phyloP scores from a whole-genome alignment of 2,888 invertebrate genomes.

The Cyaniris semiargus region DNA sequence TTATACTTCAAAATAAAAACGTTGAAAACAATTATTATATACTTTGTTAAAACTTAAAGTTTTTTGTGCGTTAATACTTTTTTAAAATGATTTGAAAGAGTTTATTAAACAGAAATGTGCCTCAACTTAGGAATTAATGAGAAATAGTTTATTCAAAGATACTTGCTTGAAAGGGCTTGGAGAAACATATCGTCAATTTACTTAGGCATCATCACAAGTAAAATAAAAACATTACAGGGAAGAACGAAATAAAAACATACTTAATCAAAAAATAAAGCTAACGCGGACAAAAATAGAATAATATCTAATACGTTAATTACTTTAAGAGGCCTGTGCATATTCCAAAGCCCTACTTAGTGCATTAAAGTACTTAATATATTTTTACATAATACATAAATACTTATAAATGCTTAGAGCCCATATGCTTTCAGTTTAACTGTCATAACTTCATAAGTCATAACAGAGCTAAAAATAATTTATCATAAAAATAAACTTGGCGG shows the following conservation, averaged over 20 bases:
- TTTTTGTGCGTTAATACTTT: not conserved
- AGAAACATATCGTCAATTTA: not conserved
- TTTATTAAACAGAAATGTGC: not conserved
- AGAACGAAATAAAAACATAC: too few species aligned
- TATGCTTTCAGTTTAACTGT: not conserved
- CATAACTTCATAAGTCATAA: not conserved
- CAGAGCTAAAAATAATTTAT: not conserved
- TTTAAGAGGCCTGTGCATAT: not conserved
- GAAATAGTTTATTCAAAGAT: not conserved
- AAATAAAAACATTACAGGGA: not conserved
- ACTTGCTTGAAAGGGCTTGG: not conserved
- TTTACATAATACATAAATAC: not conserved
- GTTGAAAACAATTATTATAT: not conserved
- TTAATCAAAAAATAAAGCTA: not conserved
- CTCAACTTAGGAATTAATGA: not conserved
- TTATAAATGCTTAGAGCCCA: not conserved
- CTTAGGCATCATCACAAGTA: not conserved
- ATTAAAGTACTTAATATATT: not conserved
- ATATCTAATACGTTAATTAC: not conserved
- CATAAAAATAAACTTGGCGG: slow-evolving; percentile 4
- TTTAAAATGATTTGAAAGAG: not conserved
- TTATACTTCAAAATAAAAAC: not conserved
- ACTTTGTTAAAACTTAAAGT: not conserved
- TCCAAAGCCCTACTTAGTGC: not conserved
- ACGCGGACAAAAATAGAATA: not conserved